These are phyloP conservation scores for Drosophila atroscutellata DNA, from an alignment of 2,888 invertebrate species.

Conservation along the genomic window DNA sequence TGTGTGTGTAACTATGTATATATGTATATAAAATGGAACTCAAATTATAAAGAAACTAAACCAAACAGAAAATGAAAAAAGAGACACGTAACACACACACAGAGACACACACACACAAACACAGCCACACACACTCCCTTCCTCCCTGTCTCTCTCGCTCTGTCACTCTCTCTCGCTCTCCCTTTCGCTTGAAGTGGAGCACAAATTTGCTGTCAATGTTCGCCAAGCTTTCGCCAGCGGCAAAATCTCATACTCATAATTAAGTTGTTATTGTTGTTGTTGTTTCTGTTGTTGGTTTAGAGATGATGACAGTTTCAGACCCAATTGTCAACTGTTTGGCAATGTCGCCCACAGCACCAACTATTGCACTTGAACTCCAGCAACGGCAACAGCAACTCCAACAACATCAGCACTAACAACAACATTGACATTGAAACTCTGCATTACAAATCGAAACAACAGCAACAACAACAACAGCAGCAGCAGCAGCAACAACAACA, in stretches of 20 bases:
- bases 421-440: slow-evolving; percentile 73
- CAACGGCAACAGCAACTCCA: slow-evolving; percentile 19
- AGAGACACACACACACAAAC: slow-evolving; percentile 20
- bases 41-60: slow-evolving; percentile 31
- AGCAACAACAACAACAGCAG: slow-evolving; percentile 2
- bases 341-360: slow-evolving; percentile 56
- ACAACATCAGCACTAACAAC: slow-evolving; percentile 22
- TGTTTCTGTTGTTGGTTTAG: slow-evolving; percentile 1
- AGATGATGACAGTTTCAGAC: slow-evolving; percentile 42
- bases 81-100: slow-evolving; percentile 33
- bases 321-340: slow-evolving; percentile 47
- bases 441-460: slow-evolving; percentile 9
- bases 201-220: slow-evolving; percentile 56
- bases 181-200: slow-evolving; percentile 51
- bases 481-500: slow-evolving; percentile 1
- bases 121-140: slow-evolving; percentile 9
- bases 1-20: background rate
- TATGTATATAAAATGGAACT: slow-evolving; percentile 19
- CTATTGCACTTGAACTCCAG: slow-evolving; percentile 54
- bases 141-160: background rate
- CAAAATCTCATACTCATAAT: slow-evolving; percentile 16
- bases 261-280: slow-evolving; percentile 10
- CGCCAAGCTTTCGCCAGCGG: slow-evolving; percentile 53
- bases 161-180: slow-evolving; percentile 2
- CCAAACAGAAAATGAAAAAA: slow-evolving; percentile 20